Evolutionary conservation across 2,888 invertebrate genomes (phyloP).

Genomic region (Mimas tiliae): DNA sequence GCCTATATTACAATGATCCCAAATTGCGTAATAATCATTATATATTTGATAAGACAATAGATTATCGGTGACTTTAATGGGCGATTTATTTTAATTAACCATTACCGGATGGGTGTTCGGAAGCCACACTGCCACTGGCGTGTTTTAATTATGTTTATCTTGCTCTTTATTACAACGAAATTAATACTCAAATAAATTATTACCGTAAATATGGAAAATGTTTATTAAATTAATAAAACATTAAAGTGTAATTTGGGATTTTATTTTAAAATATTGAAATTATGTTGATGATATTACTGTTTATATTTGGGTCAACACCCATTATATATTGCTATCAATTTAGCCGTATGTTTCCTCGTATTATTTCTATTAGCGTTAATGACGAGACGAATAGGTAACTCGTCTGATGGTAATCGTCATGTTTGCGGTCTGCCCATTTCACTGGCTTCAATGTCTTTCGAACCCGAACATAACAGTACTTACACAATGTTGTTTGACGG

Average conservation of each 20-base stretch:
- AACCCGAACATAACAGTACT: too few species aligned
- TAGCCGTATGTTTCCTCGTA: too few species aligned
- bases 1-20: constrained; percentile 14
- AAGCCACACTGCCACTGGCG: constrained; percentile 42
- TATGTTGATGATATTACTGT: too few species aligned
- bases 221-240: constrained; percentile 28
- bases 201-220: constrained; percentile 34
- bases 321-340: too few species aligned
- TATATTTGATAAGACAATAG: constrained; percentile 41
- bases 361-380: too few species aligned
- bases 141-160: constrained; percentile 64
- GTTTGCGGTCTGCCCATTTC: too few species aligned
- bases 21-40: constrained; percentile 23
- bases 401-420: too few species aligned
- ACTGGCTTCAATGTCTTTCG: too few species aligned
- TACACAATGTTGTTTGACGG: too few species aligned
- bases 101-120: constrained; percentile 38
- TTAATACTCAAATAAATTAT: constrained; percentile 58
- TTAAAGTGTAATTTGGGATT: not conserved
- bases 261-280: not conserved
- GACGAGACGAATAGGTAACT: too few species aligned
- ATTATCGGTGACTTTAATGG: constrained; percentile 46
- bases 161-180: constrained; percentile 50
- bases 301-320: too few species aligned
- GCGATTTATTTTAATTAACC: constrained; percentile 53